Percentiles rank a stretch among this genome's conserved stretches.
Conservation (phyloP, 2,888 invertebrate genomes). For the Phymatocera aterrima region DNA sequence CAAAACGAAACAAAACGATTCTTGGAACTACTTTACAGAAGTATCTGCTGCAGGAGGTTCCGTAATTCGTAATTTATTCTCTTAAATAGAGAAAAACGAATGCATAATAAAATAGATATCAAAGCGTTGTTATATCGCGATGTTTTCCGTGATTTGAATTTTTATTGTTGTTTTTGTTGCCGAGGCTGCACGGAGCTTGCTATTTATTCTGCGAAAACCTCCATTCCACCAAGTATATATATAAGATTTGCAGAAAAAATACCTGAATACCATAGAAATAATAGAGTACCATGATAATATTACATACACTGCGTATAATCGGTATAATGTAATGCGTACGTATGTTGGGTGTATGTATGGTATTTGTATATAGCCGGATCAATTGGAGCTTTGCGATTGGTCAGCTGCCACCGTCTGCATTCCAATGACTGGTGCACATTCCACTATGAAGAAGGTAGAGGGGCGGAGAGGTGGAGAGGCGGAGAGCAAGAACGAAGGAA, state of each 20-base stretch:
- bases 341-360: not conserved
- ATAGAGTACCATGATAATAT: not conserved
- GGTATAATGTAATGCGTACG: not conserved
- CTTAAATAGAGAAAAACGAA: not conserved
- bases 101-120: not conserved
- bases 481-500: not conserved
- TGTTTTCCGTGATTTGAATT: not conserved
- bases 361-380: not conserved
- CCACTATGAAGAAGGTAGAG: not conserved
- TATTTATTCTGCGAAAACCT: too few species aligned
- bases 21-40: not conserved
- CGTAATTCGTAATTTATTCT: too few species aligned
- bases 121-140: not conserved
- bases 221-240: too few species aligned
- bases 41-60: too few species aligned
- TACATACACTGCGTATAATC: not conserved
- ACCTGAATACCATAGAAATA: too few species aligned
- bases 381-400: slow-evolving; percentile 30
- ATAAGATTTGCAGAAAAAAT: not conserved
- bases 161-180: not conserved
- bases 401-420: slow-evolving; percentile 38
- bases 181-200: too few species aligned
- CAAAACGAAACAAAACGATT: not conserved
- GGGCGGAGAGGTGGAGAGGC: not conserved
- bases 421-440: slow-evolving; percentile 44